phyloP scores from a whole-genome alignment of 2,888 invertebrate genomes.

The Lagria hirta region DNA sequence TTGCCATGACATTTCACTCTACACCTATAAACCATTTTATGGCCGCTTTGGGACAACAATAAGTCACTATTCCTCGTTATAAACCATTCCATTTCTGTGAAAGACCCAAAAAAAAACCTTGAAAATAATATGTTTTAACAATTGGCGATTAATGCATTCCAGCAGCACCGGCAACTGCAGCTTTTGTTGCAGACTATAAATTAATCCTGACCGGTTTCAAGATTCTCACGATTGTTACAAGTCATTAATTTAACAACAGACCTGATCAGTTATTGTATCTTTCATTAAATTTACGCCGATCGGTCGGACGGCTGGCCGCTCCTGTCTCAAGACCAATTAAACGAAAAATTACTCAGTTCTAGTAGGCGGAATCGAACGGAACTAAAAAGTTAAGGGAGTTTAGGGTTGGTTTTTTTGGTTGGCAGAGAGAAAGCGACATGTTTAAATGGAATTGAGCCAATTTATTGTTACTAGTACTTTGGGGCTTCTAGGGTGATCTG shows the following conservation, averaged over 20 bases:
- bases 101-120: neutral
- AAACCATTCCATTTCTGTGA: conserved; percentile 7
- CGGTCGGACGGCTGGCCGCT: too few relatives aligned
- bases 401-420: conserved; percentile 15
- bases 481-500: conserved; percentile 39
- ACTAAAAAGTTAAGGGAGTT: conserved; percentile 3
- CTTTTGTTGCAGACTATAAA: conserved; percentile 13
- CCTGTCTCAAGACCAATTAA: conserved; percentile 8
- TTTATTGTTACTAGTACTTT: conserved; percentile 52
- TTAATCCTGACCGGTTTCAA: conserved; percentile 12
- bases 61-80: too few relatives aligned
- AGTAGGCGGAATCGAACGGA: neutral
- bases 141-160: conserved; percentile 13
- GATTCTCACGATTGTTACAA: conserved; percentile 17
- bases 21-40: conserved; percentile 6
- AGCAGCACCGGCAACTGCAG: too few relatives aligned
- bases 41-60: too few relatives aligned
- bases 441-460: conserved; percentile 52
- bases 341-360: conserved; percentile 3
- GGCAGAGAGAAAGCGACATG: conserved; percentile 37
- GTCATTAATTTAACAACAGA: conserved; percentile 13
- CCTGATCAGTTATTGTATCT: conserved; percentile 11
- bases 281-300: conserved; percentile 12
- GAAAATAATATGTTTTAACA: conserved; percentile 1
- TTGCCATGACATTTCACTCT: conserved; percentile 12